A percentile compares a stretch with the other conserved stretches of the same genome.
These are phyloP conservation scores for human (Homo sapiens) DNA, from an alignment of 2,113 vertebrate species.

Conservation along the genomic window DNA sequence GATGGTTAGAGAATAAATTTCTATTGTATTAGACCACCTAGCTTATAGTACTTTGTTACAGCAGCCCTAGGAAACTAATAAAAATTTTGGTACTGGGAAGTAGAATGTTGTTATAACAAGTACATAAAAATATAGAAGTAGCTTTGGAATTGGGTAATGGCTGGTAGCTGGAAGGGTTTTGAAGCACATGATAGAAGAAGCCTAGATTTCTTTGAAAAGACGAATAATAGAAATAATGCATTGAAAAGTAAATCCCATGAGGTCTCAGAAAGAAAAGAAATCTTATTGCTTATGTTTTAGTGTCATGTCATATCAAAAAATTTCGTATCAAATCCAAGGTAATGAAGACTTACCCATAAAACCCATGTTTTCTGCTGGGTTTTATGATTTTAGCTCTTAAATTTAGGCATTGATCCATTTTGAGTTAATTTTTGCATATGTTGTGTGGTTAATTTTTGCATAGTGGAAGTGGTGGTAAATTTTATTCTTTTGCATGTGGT, in stretches of 20 bases:
- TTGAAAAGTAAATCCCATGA: not conserved
- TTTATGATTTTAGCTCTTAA: not conserved
- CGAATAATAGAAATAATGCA: not conserved
- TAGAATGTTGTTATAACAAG: not conserved
- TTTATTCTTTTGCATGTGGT: no score
- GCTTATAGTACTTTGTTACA: not conserved
- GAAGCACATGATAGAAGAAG: not conserved
- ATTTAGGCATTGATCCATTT: not conserved
- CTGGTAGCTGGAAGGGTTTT: not conserved
- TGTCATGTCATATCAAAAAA: not conserved
- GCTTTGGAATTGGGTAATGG: not conserved
- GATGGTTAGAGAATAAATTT: not conserved
- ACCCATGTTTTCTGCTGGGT: not conserved
- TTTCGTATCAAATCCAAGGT: not conserved
- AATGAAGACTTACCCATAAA: not conserved
- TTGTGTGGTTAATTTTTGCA: not conserved
- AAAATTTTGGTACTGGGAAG: not conserved
- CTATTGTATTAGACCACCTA: not conserved
- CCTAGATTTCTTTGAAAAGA: not conserved
- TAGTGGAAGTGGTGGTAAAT: not conserved
- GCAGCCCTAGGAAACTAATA: not conserved
- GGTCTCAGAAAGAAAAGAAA: not conserved
- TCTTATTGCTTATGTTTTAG: not conserved
- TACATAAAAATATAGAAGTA: not conserved
- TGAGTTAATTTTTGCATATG: no score